Evolutionary conservation across 2,113 vertebrate species (phyloP).

Genomic region (Falcunculus frontatus): DNA sequence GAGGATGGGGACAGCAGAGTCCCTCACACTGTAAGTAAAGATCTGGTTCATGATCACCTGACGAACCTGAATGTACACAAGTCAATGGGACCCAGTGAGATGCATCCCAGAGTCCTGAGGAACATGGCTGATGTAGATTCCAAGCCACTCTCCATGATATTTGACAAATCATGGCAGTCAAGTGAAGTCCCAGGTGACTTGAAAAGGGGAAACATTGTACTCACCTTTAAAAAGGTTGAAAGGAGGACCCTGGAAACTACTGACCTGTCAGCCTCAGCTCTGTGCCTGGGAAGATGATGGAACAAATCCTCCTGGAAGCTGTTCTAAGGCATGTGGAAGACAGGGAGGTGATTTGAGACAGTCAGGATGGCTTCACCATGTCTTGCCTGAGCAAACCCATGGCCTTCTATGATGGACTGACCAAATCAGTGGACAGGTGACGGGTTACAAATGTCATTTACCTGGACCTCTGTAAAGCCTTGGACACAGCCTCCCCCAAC

Average conservation of each 20-base stretch:
- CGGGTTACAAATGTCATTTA: not conserved
- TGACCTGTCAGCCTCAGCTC: not conserved
- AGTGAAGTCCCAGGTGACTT: not conserved
- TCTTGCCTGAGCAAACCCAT: not conserved
- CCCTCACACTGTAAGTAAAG: not conserved
- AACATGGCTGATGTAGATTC: not conserved
- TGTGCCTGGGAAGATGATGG: not conserved
- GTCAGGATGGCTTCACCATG: not conserved
- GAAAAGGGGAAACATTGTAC: not conserved
- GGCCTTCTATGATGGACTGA: not conserved
- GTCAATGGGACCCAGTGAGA: not conserved
- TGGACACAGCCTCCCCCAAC: not conserved
- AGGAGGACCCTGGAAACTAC: not conserved
- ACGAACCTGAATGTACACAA: not conserved
- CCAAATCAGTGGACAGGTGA: not conserved
- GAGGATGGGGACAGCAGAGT: not conserved
- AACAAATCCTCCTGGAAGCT: not conserved
- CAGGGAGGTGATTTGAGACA: not conserved
- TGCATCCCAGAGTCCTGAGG: rapidly evolving
- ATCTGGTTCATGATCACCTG: no score
- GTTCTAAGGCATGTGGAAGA: not conserved
- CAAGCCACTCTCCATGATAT: not conserved
- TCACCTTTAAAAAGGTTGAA: not conserved
- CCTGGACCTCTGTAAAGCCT: not conserved
- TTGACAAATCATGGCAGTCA: not conserved